Evolutionary conservation across 1,140 invertebrate species (phyloP).

Genomic region (Euura lappo): DNA sequence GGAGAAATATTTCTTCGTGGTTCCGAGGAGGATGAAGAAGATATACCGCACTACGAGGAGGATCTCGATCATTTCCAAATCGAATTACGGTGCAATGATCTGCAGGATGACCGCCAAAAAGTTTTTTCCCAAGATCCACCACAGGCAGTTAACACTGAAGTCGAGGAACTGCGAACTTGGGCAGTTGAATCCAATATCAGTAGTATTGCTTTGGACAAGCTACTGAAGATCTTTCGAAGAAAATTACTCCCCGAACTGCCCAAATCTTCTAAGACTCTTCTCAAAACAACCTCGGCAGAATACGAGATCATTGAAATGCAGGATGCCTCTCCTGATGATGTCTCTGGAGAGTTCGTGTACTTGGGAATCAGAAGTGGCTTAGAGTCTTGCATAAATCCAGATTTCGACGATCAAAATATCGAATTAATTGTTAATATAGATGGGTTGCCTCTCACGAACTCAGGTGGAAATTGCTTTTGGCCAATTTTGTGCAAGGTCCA

Average conservation of each 20-base stretch:
- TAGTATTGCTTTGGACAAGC: not conserved
- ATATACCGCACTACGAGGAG: not conserved
- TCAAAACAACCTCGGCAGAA: conserved; percentile 1
- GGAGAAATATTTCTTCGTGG: not conserved
- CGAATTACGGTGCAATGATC: not conserved
- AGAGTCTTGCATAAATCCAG: not conserved
- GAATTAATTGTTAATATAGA: conserved; percentile 4
- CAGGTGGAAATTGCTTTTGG: conserved; percentile 18
- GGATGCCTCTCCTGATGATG: not conserved
- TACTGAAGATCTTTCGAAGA: not conserved
- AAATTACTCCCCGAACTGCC: not conserved
- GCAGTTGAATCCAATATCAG: not conserved
- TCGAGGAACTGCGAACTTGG: not conserved
- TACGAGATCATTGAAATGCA: not conserved
- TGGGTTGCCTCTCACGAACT: too few relatives aligned
- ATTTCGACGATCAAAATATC: conserved; percentile 6
- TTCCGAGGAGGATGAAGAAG: not conserved
- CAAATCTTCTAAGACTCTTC: conserved; percentile 11
- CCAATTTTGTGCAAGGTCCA: conserved; percentile 24
- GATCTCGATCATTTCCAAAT: not conserved
- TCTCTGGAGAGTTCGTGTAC: not conserved
- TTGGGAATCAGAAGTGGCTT: not conserved
- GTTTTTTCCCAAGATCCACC: not conserved
- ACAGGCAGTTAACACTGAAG: not conserved
- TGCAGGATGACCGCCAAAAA: not conserved